These are phyloP conservation scores for Barbus barbus DNA, from an alignment of 2,113 vertebrate genomes.

Conservation along the genomic window DNA sequence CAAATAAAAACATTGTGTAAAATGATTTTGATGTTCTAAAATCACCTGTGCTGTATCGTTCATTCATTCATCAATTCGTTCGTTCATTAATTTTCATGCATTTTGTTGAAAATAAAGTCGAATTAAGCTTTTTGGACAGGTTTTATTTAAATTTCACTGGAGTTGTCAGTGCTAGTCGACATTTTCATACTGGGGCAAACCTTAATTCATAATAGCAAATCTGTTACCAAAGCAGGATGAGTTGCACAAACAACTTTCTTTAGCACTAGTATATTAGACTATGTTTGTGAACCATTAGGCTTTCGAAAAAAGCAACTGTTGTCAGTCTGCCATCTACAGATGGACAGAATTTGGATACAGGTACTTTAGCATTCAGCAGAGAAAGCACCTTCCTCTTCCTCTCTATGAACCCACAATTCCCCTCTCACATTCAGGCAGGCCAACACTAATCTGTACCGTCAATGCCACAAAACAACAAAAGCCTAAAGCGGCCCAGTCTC, in stretches of 20 bases:
- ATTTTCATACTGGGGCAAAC: too few species aligned
- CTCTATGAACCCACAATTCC: not conserved
- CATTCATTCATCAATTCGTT: too few species aligned
- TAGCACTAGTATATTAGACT: not conserved
- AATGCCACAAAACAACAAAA: slow-evolving; percentile 1
- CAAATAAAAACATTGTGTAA: not conserved
- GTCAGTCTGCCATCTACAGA: not conserved
- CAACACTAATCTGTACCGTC: slow-evolving; percentile 4
- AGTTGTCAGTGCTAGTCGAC: too few species aligned
- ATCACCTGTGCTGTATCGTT: too few species aligned
- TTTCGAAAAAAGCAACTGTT: not conserved
- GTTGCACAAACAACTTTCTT: not conserved
- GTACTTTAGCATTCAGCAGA: not conserved
- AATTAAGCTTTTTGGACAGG: too few species aligned
- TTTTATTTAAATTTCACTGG: too few species aligned
- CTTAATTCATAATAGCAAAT: too few species aligned
- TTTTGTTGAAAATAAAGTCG: too few species aligned
- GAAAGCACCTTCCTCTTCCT: not conserved
- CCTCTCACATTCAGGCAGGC: not conserved
- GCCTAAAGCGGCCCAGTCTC: not conserved
- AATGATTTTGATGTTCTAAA: too few species aligned
- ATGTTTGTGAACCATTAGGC: not conserved
- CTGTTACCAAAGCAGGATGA: not conserved
- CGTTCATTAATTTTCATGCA: too few species aligned
- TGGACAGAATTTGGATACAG: not conserved